Percentiles rank a stretch among this genome's conserved stretches.
phyloP scores from a whole-genome alignment of 1,140 invertebrate species.

The Cryptotermes secundus region DNA sequence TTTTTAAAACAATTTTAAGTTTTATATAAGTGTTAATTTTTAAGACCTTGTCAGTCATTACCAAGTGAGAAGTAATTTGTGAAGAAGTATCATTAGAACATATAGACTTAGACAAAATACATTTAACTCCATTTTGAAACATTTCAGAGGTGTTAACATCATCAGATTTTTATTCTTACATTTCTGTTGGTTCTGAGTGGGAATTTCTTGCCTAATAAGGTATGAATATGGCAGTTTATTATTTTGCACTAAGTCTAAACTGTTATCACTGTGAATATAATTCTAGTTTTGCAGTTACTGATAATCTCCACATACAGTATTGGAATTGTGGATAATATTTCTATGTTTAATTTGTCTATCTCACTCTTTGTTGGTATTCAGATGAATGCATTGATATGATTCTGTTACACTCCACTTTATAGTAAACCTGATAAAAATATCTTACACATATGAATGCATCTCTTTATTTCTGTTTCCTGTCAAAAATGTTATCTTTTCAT shows the following conservation, averaged over 20 bases:
- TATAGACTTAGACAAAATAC: too few species aligned
- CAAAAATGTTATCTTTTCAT: too few species aligned
- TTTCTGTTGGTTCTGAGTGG: too few species aligned
- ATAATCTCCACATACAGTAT: neutral
- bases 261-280: neutral
- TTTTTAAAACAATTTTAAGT: neutral
- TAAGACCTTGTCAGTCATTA: constrained; percentile 5
- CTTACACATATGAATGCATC: too few species aligned
- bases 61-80: neutral
- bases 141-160: neutral
- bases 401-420: too few species aligned
- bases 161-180: too few species aligned
- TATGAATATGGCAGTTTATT: neutral
- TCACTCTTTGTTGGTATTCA: too few species aligned
- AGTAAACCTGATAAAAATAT: too few species aligned
- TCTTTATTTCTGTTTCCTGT: too few species aligned
- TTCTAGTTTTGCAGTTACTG: neutral
- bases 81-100: neutral
- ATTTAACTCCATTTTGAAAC: neutral
- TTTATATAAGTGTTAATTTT: neutral
- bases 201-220: too few species aligned
- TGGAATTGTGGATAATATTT: neutral
- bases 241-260: neutral
- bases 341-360: too few species aligned
- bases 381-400: too few species aligned